Base-by-base conservation (phyloP, 2,113 vertebrate species). In the Echinops telfairi region DNA sequence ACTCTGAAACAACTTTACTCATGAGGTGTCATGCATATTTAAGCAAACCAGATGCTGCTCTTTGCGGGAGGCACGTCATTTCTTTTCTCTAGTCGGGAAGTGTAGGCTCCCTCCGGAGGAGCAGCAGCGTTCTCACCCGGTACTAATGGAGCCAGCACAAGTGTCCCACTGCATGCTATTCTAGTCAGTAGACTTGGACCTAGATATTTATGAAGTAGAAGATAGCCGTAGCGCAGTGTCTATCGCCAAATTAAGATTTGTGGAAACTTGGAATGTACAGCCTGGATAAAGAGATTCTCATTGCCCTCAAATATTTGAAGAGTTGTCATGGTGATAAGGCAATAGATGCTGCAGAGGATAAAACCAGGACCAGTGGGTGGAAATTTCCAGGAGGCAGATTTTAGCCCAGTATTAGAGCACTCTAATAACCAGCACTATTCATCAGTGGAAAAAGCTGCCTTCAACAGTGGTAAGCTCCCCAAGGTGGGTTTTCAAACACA, bases 241-340 rank as follows among this genome's bases (percentile, higher is more conserved):
- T 57, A 12, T 40, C 71, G 94, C 15, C 91, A 93, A 91, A 79
- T 92, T 47, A 93, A 95, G 70, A 80, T 2, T 8, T 36, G 0
- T 57, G 73, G 71, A 95, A 90, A 70, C 22, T 12, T 22, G 38
- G 38, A 68, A 75, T 38, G 20, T 15, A 31, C 23, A 92, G 89
- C 6, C 71, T 89, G 16, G n/a, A 31, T 79, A 33, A 71, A 86
- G 91, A 92, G 23, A 68, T 73, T 82, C 57, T 95, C 78, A 22
- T 16, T 25, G 36, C 81, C 92, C 93, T 95, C 83, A 93, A 86
- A 91, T 97, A 94, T 79, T 94, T 97, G 95, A 93, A 93, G 91
- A 93, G 92, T 94, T 96, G 94, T 95, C 95, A 95, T 95, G 95
- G 96, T 84, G 95, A 97, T 79, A 66, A 71, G 77, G 83, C 25